Evolutionary conservation across 2,888 invertebrate species (phyloP).

Genomic region (Nezara viridula): DNA sequence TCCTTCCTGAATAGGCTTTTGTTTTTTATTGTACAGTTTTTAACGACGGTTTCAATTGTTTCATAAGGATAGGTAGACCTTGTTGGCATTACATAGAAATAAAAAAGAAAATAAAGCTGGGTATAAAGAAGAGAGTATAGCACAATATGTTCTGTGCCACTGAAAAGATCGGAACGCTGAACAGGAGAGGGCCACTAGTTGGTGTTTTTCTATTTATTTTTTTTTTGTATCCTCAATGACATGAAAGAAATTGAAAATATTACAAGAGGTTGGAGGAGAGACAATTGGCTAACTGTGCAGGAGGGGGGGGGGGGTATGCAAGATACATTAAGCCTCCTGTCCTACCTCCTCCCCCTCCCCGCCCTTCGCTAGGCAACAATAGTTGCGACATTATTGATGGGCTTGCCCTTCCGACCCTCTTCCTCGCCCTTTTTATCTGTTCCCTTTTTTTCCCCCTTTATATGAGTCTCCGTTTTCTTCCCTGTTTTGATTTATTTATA

Average conservation of each 20-base stretch:
- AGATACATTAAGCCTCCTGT: conserved; percentile 20
- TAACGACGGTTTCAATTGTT: no score
- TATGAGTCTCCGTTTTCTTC: conserved; percentile 33
- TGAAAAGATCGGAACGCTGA: neutral
- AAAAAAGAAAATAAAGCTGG: neutral
- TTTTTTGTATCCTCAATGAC: neutral
- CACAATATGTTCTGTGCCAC: neutral
- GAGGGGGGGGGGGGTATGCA: neutral
- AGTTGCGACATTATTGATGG: conserved; percentile 39
- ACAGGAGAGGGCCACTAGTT: neutral
- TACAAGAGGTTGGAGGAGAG: neutral
- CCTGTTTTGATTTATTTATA: conserved; percentile 46
- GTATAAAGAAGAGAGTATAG: neutral
- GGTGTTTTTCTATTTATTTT: neutral
- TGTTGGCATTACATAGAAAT: no score
- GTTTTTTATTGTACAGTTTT: no score
- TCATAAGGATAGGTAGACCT: no score
- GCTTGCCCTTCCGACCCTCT: conserved; percentile 34
- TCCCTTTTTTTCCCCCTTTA: conserved; percentile 40
- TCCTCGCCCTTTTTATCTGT: conserved; percentile 3
- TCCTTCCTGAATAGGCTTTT: no score
- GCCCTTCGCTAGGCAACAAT: conserved; percentile 34
- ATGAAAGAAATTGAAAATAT: neutral
- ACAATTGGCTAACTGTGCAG: conserved; percentile 12
- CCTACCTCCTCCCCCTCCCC: neutral